These are phyloP conservation scores for Carcinoscorpius rotundicauda DNA, from an alignment of 1,140 invertebrate species.

Conservation along the genomic window DNA sequence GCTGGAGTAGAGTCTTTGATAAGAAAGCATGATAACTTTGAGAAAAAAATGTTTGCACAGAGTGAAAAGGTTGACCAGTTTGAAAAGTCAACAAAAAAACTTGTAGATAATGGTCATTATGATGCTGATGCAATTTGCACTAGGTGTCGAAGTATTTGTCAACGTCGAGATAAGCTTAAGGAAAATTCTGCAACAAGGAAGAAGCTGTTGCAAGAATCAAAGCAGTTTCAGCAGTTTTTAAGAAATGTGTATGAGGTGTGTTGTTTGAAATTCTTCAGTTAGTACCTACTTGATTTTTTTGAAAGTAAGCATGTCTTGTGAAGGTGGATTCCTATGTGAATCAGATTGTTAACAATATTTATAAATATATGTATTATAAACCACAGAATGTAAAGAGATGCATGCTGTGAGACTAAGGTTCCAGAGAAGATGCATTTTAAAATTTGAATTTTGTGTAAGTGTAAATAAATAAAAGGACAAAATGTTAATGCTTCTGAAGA, in stretches of 20 bases:
- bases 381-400: too few species aligned
- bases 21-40: conserved; percentile 79
- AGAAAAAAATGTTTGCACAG: conserved; percentile 73
- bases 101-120: conserved; percentile 47
- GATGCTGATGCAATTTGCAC: conserved; percentile 48
- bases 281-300: too few species aligned
- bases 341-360: too few species aligned
- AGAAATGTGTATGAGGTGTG: conserved; percentile 62
- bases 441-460: too few species aligned
- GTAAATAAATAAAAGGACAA: too few species aligned
- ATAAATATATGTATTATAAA: too few species aligned
- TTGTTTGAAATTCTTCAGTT: too few species aligned
- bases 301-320: too few species aligned
- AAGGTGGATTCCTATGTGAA: too few species aligned
- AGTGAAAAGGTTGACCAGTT: conserved; percentile 62
- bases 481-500: too few species aligned
- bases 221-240: conserved; percentile 69
- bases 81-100: conserved; percentile 51
- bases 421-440: too few species aligned
- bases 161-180: conserved; percentile 34
- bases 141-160: conserved; percentile 44
- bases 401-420: too few species aligned
- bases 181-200: conserved; percentile 45
- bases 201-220: conserved; percentile 57
- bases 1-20: conserved; percentile 70